phyloP scores from a whole-genome alignment of 1,140 invertebrate species.

The Grapholita molesta region DNA sequence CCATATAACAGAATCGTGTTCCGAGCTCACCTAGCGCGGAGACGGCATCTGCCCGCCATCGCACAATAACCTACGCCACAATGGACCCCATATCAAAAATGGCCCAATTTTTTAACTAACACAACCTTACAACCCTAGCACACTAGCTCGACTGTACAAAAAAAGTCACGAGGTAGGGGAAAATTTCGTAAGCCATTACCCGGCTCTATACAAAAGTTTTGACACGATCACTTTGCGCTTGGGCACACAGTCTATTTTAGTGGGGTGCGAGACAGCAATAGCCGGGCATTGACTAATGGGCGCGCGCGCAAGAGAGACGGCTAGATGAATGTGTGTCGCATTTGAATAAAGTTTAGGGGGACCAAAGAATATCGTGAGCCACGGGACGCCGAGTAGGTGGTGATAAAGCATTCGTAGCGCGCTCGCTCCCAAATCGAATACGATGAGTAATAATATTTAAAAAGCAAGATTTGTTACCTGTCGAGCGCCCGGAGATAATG shows the following conservation, averaged over 20 bases:
- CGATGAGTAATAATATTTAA: slow-evolving; percentile 78
- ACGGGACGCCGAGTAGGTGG: slow-evolving; percentile 75
- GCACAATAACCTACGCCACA: slow-evolving; percentile 54
- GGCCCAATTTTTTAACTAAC: slow-evolving; percentile 61
- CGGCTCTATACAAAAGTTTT: slow-evolving; percentile 73
- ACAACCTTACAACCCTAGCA: slow-evolving; percentile 70
- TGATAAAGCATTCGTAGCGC: slow-evolving; percentile 72
- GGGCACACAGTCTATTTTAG: slow-evolving; percentile 77
- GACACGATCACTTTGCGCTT: slow-evolving; percentile 75
- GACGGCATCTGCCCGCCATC: slow-evolving; percentile 57
- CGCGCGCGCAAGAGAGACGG: slow-evolving; percentile 53
- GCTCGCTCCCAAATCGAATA: slow-evolving; percentile 72
- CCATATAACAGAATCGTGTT: slow-evolving; percentile 62
- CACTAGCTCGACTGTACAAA: slow-evolving; percentile 71
- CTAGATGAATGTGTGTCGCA: slow-evolving; percentile 64
- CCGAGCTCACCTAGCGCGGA: slow-evolving; percentile 59
- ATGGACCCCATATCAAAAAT: slow-evolving; percentile 55
- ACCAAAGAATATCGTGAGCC: slow-evolving; percentile 62
- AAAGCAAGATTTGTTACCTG: slow-evolving; percentile 77
- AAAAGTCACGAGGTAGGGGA: slow-evolving; percentile 73
- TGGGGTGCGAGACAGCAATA: slow-evolving; percentile 64
- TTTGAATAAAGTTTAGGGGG: slow-evolving; percentile 75
- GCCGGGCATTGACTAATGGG: slow-evolving; percentile 42
- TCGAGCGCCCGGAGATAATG: slow-evolving; percentile 66
- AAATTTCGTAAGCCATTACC: slow-evolving; percentile 76